Percentiles rank a stretch among this genome's conserved stretches.
phyloP scores from a whole-genome alignment of 2,888 invertebrate genomes.

The Corbicula japonica region DNA sequence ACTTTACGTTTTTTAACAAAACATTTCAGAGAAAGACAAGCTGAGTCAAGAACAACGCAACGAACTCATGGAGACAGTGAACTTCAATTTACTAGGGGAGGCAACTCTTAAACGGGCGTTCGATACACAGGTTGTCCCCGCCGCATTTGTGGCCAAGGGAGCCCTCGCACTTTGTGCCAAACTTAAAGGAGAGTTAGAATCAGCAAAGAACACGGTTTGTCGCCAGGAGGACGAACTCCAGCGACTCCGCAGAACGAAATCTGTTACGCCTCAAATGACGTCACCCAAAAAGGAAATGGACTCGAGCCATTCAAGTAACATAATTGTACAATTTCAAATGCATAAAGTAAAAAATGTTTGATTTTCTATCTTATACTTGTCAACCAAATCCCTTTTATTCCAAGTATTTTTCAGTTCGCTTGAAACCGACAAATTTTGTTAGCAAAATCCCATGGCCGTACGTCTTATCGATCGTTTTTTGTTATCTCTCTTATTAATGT shows the following conservation, averaged over 20 bases:
- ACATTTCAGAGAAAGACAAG: slow-evolving; percentile 81
- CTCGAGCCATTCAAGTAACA: slow-evolving; percentile 62
- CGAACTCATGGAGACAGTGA: slow-evolving; percentile 79
- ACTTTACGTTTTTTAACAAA: no score
- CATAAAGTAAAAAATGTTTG: no score
- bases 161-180: slow-evolving; percentile 81
- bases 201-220: slow-evolving; percentile 77
- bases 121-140: slow-evolving; percentile 82
- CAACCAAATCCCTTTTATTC: no score
- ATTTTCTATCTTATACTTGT: no score
- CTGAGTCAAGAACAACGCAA: slow-evolving; percentile 74
- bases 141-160: slow-evolving; percentile 79
- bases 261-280: slow-evolving; percentile 62
- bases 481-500: no score
- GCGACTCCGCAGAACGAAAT: slow-evolving; percentile 61
- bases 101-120: slow-evolving; percentile 80
- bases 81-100: slow-evolving; percentile 82
- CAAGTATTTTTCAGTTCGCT: no score
- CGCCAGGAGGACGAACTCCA: slow-evolving; percentile 81
- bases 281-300: slow-evolving; percentile 54
- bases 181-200: slow-evolving; percentile 80
- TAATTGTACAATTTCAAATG: background rate
- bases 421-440: no score
- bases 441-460: no score
- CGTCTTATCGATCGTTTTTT: no score